These are phyloP conservation scores for Mirounga angustirostris DNA, from an alignment of 2,113 vertebrate species.

Conservation along the genomic window DNA sequence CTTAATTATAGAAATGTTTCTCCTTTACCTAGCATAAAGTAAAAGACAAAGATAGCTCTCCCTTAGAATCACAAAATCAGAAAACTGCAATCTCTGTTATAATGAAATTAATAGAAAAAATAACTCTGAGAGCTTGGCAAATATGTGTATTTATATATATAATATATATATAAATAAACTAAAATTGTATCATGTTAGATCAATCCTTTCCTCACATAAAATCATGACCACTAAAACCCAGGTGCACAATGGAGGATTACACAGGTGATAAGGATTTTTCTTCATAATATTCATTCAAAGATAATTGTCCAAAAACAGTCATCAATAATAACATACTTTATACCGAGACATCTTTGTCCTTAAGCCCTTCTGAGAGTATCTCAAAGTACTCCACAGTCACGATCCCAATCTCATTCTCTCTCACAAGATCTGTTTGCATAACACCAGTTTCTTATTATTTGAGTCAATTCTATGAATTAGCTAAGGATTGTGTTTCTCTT, in stretches of 20 bases:
- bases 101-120: background rate
- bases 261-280: background rate
- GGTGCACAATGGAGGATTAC: background rate
- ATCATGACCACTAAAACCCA: background rate
- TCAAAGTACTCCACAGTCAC: background rate
- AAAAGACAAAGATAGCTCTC: background rate
- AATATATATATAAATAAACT: background rate
- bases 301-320: background rate
- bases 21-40: background rate
- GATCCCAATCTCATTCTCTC: background rate
- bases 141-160: background rate
- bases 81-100: background rate
- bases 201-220: conserved; percentile 29
- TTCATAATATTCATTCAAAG: conserved; percentile 50
- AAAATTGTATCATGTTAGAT: background rate
- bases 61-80: background rate
- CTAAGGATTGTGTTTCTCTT: background rate
- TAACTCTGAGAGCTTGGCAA: conserved; percentile 4
- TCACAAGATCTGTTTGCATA: background rate
- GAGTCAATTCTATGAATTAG: background rate
- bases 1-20: conserved; percentile 55
- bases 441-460: background rate
- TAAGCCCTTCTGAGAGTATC: background rate
- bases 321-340: background rate
- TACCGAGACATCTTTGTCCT: background rate